Percentiles rank a stretch among this genome's conserved stretches.
phyloP scores from a whole-genome alignment of 1,140 invertebrate genomes.

The Heliconius nattereri region DNA sequence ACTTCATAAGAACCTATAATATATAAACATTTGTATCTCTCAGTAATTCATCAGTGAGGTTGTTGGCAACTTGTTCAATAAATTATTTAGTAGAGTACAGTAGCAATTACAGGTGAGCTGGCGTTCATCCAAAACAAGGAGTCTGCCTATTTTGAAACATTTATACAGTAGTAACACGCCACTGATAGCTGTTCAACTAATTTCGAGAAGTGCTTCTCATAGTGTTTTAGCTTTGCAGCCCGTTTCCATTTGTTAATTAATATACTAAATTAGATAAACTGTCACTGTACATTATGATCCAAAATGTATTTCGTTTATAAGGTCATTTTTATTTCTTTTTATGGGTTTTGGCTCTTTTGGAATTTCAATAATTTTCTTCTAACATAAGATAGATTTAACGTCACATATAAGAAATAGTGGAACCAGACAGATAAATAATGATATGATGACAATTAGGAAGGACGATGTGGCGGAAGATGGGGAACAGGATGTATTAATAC shows the following conservation, averaged over 20 bases:
- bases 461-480: no score
- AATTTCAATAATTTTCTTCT: background rate
- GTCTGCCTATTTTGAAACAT: constrained; percentile 24
- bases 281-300: background rate
- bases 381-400: no score
- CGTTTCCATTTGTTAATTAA: constrained; percentile 18
- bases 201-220: constrained; percentile 23
- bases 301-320: background rate
- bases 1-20: background rate
- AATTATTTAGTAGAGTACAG: constrained; percentile 28
- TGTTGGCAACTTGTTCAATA: constrained; percentile 24
- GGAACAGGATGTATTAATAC: no score
- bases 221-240: constrained; percentile 10
- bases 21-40: background rate
- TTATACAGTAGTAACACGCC: constrained; percentile 32
- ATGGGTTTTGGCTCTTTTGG: background rate
- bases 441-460: no score
- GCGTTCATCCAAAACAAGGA: constrained; percentile 33
- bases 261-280: constrained; percentile 15
- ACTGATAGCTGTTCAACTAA: constrained; percentile 27
- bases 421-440: no score
- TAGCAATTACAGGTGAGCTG: constrained; percentile 35
- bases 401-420: no score
- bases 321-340: background rate
- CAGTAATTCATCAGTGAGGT: constrained; percentile 15